phyloP scores from a whole-genome alignment of 2,797 vertebrate genomes.

The Enteromius anoplus region DNA sequence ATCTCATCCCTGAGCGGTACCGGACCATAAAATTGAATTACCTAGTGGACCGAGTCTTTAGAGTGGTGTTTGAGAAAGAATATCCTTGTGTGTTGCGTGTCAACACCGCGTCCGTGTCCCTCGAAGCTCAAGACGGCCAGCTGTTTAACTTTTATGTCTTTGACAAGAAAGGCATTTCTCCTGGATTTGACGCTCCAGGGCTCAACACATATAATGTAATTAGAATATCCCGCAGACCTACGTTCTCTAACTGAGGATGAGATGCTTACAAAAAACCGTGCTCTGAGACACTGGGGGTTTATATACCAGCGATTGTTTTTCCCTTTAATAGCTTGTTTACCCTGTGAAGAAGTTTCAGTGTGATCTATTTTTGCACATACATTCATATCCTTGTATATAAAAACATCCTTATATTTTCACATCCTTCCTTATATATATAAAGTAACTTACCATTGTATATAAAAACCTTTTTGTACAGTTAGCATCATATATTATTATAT shows the following conservation, averaged over 20 bases:
- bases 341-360: background rate
- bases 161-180: constrained; percentile 83
- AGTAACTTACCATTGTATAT: background rate
- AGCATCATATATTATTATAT: background rate
- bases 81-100: constrained; percentile 89
- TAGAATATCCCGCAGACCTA: constrained; percentile 79
- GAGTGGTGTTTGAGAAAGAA: constrained; percentile 89
- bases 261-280: background rate
- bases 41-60: constrained; percentile 88
- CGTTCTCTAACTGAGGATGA: constrained; percentile 78
- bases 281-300: background rate
- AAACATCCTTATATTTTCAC: too few species aligned
- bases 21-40: constrained; percentile 89
- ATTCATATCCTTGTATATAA: background rate
- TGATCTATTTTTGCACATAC: constrained; percentile 21
- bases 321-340: constrained; percentile 9
- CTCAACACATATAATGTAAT: constrained; percentile 91
- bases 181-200: constrained; percentile 91
- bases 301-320: background rate
- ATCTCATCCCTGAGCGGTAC: constrained; percentile 88
- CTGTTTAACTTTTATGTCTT: constrained; percentile 90
- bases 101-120: constrained; percentile 86
- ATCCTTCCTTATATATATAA: background rate
- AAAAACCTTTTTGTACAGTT: background rate
- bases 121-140: constrained; percentile 93